These are phyloP conservation scores for Speoplatyrhinus poulsoni DNA, from an alignment of 2,113 vertebrate genomes.

Conservation along the genomic window DNA sequence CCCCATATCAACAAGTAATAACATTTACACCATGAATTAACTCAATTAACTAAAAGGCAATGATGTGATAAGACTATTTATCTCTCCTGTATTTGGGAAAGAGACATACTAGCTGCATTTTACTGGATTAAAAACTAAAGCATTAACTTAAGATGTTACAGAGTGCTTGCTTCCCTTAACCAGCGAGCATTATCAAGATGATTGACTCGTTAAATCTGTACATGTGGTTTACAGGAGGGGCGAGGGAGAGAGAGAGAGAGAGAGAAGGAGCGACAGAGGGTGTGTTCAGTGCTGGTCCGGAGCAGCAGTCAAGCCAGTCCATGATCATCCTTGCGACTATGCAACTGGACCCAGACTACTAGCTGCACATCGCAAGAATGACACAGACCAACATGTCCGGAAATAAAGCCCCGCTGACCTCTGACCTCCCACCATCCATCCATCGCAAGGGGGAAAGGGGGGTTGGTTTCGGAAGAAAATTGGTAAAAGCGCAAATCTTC, in stretches of 20 bases:
- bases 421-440: slow-evolving; percentile 43
- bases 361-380: slow-evolving; percentile 97
- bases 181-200: no score
- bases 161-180: no score
- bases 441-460: slow-evolving; percentile 47
- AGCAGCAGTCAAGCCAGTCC: slow-evolving; percentile 83
- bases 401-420: slow-evolving; percentile 41
- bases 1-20: not conserved
- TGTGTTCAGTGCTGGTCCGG: slow-evolving; percentile 22
- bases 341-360: slow-evolving; percentile 91
- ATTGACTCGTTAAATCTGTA: no score
- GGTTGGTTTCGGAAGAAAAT: not conserved
- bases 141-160: no score
- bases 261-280: not conserved
- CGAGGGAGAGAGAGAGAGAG: not conserved
- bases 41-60: no score
- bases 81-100: no score
- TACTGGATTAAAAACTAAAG: no score
- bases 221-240: not conserved
- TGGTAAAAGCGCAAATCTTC: not conserved
- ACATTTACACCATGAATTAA: no score
- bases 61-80: no score
- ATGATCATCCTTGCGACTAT: slow-evolving; percentile 97
- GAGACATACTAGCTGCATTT: no score
- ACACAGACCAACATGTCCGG: slow-evolving; percentile 82